A percentile compares a stretch with the other conserved stretches of the same genome.
Evolutionary conservation across 1,140 invertebrate species (phyloP).

Genomic region (Anastatus disparis): DNA sequence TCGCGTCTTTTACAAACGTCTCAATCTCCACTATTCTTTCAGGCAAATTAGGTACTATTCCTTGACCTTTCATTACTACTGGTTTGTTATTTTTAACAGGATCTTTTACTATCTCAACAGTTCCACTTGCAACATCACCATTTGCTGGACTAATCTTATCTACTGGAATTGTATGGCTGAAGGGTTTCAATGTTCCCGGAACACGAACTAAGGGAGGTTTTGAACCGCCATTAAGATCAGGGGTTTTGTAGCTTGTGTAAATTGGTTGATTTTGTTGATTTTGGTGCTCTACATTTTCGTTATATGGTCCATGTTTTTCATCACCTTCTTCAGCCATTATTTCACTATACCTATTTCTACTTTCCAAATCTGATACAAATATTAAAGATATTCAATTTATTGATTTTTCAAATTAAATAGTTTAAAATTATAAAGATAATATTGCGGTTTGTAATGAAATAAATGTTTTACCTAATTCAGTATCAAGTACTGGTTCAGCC

Average conservation of each 20-base stretch:
- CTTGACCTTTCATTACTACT: neutral
- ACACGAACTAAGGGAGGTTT: constrained; percentile 57
- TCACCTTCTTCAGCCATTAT: constrained; percentile 43
- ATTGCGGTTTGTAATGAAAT: neutral
- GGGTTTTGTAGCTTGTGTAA: constrained; percentile 76
- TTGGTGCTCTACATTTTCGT: constrained; percentile 43
- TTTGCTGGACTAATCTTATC: constrained; percentile 71
- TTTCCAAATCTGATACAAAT: constrained; percentile 48
- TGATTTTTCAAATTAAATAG: neutral
- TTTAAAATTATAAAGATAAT: neutral
- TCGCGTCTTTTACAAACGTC: constrained; percentile 47
- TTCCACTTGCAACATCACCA: constrained; percentile 7
- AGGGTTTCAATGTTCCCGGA: constrained; percentile 58
- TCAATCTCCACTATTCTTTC: constrained; percentile 49
- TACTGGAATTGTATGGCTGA: constrained; percentile 74
- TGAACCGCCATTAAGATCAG: constrained; percentile 63
- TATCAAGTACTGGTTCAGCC: constrained; percentile 58
- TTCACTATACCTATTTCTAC: constrained; percentile 54
- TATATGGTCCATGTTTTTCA: constrained; percentile 37
- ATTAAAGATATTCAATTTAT: neutral
- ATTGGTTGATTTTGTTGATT: constrained; percentile 56
- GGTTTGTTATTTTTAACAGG: neutral
- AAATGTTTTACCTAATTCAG: constrained; percentile 46
- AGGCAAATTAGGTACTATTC: constrained; percentile 28
- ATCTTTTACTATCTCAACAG: neutral